phyloP scores from a whole-genome alignment of 2,113 vertebrate species.

The Microcebus tavaratra region DNA sequence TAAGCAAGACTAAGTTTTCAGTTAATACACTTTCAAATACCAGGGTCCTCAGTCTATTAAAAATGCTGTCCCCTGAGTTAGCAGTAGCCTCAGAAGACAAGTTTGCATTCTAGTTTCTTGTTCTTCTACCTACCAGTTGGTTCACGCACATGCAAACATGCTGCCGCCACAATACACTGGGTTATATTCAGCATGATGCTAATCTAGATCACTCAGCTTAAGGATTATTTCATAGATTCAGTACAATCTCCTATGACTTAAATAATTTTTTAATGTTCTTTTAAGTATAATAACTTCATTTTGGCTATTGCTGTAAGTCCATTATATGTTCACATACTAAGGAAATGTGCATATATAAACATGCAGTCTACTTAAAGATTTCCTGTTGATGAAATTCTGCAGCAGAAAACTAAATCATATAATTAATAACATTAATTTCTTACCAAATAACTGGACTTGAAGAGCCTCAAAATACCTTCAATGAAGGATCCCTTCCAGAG shows the following conservation, averaged over 20 bases:
- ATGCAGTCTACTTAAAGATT: not conserved
- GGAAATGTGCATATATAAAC: not conserved
- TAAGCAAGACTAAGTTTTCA: not conserved
- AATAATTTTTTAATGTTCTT: not conserved
- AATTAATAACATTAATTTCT: slow-evolving; percentile 24
- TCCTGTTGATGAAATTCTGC: not conserved
- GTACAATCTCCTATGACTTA: not conserved
- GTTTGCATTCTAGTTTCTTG: not conserved
- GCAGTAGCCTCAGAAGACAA: not conserved
- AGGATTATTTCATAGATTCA: not conserved
- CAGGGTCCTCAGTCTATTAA: not conserved
- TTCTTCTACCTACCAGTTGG: not conserved
- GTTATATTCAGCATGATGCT: not conserved
- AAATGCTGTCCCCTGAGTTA: not conserved
- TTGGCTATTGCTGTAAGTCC: not conserved
- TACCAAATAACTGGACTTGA: slow-evolving; percentile 30
- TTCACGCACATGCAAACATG: not conserved
- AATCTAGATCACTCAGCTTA: not conserved
- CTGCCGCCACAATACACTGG: not conserved
- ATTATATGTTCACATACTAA: not conserved
- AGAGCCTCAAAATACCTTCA: not conserved
- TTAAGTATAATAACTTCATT: not conserved
- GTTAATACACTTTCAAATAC: not conserved
- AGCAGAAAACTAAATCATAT: slow-evolving; percentile 23
- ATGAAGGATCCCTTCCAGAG: not conserved